A percentile compares a stretch with the other conserved stretches of the same genome.
Conservation (phyloP, 2,797 vertebrate species). For the Falco peregrinus region DNA sequence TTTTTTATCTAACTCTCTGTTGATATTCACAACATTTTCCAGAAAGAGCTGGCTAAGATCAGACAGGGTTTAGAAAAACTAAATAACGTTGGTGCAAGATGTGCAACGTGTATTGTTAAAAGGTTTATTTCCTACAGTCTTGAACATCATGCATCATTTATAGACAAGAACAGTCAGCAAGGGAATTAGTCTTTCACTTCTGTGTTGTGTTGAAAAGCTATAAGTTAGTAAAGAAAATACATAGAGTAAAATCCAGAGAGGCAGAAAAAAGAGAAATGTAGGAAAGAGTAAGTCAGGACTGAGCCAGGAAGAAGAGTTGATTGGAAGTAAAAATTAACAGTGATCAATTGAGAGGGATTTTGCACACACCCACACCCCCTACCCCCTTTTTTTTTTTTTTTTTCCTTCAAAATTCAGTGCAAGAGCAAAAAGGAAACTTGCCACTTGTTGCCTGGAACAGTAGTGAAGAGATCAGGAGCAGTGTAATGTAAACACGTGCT, state of each 20-base stretch:
- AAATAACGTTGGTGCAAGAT: neutral
- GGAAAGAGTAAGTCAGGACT: neutral
- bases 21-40: neutral
- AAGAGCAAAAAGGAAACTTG: neutral
- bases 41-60: neutral
- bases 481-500: neutral
- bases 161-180: neutral
- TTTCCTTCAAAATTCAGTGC: neutral
- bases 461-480: neutral
- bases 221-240: neutral
- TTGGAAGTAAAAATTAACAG: neutral
- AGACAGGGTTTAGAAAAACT: neutral
- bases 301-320: neutral
- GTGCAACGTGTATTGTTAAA: neutral
- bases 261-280: neutral
- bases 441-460: neutral
- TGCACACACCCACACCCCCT: too few species aligned
- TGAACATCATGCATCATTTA: neutral
- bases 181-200: neutral
- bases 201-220: neutral
- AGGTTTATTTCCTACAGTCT: neutral
- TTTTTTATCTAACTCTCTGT: neutral
- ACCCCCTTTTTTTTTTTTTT: neutral
- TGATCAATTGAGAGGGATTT: neutral
- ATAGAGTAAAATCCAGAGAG: neutral